Percentiles rank a stretch among this genome's conserved stretches.
These are phyloP conservation scores for Rousettus leschenaultii DNA, from an alignment of 2,113 vertebrate species.

Conservation along the genomic window DNA sequence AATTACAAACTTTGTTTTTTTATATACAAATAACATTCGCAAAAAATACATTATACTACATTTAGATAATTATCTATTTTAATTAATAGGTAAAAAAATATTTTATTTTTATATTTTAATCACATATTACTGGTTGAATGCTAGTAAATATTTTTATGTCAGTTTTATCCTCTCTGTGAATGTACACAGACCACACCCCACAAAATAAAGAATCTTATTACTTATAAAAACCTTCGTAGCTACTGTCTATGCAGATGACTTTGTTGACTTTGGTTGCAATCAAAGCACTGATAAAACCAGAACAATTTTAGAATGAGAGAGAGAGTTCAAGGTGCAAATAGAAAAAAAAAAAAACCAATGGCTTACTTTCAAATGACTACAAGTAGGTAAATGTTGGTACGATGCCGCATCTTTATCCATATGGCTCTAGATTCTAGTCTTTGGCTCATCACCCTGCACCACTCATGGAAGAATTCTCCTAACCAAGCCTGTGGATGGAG, in stretches of 20 bases:
- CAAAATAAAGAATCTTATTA: not conserved
- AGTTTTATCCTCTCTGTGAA: not conserved
- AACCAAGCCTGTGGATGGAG: not conserved
- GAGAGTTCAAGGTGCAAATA: not conserved
- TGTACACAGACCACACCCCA: not conserved
- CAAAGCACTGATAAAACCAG: not conserved
- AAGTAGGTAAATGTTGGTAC: not conserved
- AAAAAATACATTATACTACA: not conserved
- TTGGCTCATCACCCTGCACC: not conserved
- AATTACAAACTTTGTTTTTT: not conserved
- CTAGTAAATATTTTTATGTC: not conserved
- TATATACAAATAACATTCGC: not conserved
- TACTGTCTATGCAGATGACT: not conserved
- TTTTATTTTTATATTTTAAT: conserved; percentile 21
- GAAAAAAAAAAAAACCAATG: not conserved
- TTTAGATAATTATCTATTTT: not conserved
- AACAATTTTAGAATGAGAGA: not conserved
- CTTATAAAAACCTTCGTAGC: not conserved
- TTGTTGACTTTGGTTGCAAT: conserved; percentile 2
- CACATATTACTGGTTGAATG: not conserved
- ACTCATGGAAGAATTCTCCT: not conserved
- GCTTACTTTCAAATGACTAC: not conserved
- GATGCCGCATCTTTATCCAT: not conserved
- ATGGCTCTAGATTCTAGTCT: not conserved
- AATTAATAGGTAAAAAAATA: not conserved